Conservation (phyloP, 2,888 invertebrate species). For the Cheilosia pagana region DNA sequence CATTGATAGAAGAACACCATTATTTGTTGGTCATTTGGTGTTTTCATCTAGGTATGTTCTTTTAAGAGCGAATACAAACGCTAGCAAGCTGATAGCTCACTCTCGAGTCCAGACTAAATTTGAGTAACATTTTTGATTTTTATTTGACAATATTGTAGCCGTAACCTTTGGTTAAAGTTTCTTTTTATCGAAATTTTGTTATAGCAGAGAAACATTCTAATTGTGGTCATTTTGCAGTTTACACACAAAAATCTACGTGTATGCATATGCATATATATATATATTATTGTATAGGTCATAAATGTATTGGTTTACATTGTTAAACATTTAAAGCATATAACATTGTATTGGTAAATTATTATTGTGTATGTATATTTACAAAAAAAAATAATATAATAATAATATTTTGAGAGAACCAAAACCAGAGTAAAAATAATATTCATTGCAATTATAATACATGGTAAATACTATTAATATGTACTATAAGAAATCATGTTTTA, state of each 20-base stretch:
- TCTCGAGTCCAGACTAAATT: too few species aligned
- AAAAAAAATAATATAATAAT: slow-evolving; percentile 26
- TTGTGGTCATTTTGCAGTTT: slow-evolving; percentile 52
- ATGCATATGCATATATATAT: slow-evolving; percentile 1
- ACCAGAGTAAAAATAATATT: slow-evolving; percentile 55
- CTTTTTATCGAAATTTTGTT: not conserved
- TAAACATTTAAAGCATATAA: slow-evolving; percentile 52
- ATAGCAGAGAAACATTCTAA: slow-evolving; percentile 17
- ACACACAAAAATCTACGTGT: slow-evolving; percentile 13
- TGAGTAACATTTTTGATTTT: not conserved
- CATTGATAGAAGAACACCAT: too few species aligned
- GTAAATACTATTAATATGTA: slow-evolving; percentile 68
- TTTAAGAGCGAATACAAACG: too few species aligned
- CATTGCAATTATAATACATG: slow-evolving; percentile 69
- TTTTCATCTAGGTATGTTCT: too few species aligned
- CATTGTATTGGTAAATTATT: slow-evolving; percentile 62
- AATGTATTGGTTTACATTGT: slow-evolving; percentile 56
- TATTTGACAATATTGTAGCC: slow-evolving; percentile 10
- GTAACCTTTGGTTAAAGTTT: not conserved
- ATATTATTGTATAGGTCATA: slow-evolving; percentile 39
- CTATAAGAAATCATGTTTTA: slow-evolving; percentile 72
- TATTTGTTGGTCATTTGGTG: too few species aligned
- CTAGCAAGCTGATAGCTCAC: too few species aligned
- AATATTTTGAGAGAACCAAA: slow-evolving; percentile 50
- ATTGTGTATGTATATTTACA: slow-evolving; percentile 44